Percentiles rank a stretch among this genome's conserved stretches.
phyloP scores from a whole-genome alignment of 2,113 vertebrate species.

The Nannobrachium achirus region DNA sequence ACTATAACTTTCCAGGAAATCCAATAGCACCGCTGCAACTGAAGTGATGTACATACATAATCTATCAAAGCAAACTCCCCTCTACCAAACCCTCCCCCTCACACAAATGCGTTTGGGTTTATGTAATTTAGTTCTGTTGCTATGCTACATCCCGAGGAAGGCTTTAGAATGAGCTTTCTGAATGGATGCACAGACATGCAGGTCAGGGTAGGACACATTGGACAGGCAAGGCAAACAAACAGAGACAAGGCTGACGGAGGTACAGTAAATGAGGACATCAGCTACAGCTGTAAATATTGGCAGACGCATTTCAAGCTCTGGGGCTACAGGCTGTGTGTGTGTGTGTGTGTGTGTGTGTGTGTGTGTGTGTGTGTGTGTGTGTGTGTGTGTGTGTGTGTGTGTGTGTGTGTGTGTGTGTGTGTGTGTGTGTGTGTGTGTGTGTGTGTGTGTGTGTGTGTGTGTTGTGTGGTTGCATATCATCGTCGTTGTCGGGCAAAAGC shows the following conservation, averaged over 20 bases:
- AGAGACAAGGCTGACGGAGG: constrained; percentile 29
- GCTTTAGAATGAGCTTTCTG: constrained; percentile 52
- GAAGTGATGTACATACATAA: no score
- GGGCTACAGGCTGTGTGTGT: neutral
- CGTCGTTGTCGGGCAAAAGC: no score
- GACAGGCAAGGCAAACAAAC: constrained; percentile 27
- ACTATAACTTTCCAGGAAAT: no score
- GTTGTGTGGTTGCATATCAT: no score
- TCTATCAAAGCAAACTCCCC: no score
- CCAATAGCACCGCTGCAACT: no score
- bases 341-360: neutral
- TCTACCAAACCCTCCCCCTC: no score
- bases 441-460: neutral
- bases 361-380: neutral
- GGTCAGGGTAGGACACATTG: constrained; percentile 50
- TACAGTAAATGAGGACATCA: constrained; percentile 22
- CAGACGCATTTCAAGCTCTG: constrained; percentile 23
- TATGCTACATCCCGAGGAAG: constrained; percentile 22
- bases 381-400: neutral
- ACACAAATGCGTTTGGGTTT: neutral
- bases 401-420: neutral
- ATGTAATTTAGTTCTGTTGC: constrained; percentile 42
- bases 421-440: neutral
- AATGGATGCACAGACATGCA: constrained; percentile 50
- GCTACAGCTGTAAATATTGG: constrained; percentile 66